Evolutionary conservation across 2,888 invertebrate genomes (phyloP), one percentile per base, ranked within the genome.

Genomic region (Camptogramma bilineatum): DNA sequence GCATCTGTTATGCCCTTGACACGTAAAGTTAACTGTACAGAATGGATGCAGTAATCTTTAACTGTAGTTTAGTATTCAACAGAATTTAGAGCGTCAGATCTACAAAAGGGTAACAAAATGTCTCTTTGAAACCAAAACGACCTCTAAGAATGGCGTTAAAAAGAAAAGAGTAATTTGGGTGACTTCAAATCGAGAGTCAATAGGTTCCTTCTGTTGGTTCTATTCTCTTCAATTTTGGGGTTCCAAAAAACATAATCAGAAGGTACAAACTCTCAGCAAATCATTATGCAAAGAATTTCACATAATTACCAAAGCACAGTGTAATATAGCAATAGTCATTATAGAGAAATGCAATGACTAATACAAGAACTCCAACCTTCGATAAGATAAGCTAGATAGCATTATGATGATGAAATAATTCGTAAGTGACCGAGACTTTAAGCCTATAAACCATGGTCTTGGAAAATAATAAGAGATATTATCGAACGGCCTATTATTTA

Each of bases 1-100:
- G 52, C 66, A 64, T 66, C 64, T 59, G 61, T 47, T 53, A 52
- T 52, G 67, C 60, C 69, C 69, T 70, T 70, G 69, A 70, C 69
- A 70, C 58, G 60, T 64, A 63, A 69, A 69, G 61, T 55, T 62
- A 60, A 64, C 63, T 56, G 61, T 60, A 42, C 47, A 48, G 50
- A 69, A 62, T 69, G 50, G 59, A 66, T 64, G 64, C 58, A 57
- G 58, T 52, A 56, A 62, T 55, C 55, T 57, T 52, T 62, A 57
- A 52, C 52, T 57, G 52, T 62, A 62, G 52, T 57, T 62, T 31
- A 62, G 48, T 48, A 47, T 13, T 31, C 16, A 18, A 51, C 21
- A 16, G 19, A 24, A 48, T 18, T 39, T 19, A 46, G 39, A 47
- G 24, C 24, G 24, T 51, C 42, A n/a, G 28, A 47, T 18, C 8